Evolutionary conservation across 2,113 vertebrate species (phyloP), one percentile per base, ranked within the genome.

Genomic region (Antidorcas marsupialis): DNA sequence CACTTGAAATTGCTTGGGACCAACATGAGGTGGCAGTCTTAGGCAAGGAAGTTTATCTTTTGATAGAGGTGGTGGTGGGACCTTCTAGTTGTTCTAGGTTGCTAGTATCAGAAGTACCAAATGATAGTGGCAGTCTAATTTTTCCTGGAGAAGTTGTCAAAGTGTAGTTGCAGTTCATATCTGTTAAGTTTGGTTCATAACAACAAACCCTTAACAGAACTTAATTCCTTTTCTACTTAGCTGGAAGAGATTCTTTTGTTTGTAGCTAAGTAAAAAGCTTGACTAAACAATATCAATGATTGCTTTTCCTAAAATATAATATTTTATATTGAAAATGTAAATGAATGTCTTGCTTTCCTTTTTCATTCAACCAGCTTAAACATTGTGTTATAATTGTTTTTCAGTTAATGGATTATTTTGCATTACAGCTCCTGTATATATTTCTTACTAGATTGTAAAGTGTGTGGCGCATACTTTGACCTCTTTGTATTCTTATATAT

Each of bases 141-240:
- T 97, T 97, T 90, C n/a, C 83, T 97, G 52, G 83, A 91, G 53
- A 94, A 87, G 2, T 47, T 60, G 28, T n/a, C 59, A 84, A 36
- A 55, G 85, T 33, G 25, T 84, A 43, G 7, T 82, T 94, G 25
- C 4, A 23, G 89, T 87, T 92, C 25, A 30, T 81, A 91, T 62
- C 52, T 91, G 39, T 39, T 95, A 45, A 91, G 12, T 86, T 74
- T 95, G 45, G 3, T 33, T 67, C 25, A 11, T 57, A 4, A 81
- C 39, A 76, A 43, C 21, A 74, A 74, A 43, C 25, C 52, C 10
- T 88, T 74, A 83, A 76, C 33, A 76, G 92, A 79, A n/a, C 19
- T 94, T 98, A 84, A 91, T 93, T 91, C 4, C 43, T 91, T 97
- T 95, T 94, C 43, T 59, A n/a, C 52, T 92, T 43, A 89, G 52